phyloP scores from a whole-genome alignment of 2,113 vertebrate species.

The Chaetorhynchus papuensis region DNA sequence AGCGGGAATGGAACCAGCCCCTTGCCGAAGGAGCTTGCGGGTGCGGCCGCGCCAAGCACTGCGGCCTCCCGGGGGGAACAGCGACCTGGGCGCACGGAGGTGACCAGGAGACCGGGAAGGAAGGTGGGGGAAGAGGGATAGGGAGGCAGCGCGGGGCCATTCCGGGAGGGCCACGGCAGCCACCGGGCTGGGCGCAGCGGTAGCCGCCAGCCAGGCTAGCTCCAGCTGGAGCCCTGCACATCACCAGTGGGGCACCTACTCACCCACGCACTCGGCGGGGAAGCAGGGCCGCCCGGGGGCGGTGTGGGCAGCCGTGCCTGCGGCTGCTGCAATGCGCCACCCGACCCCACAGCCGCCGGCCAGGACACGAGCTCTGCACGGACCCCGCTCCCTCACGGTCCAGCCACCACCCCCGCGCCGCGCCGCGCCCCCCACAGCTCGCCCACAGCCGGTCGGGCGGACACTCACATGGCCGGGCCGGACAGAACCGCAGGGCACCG shows the following conservation, averaged over 20 bases:
- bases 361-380: not conserved
- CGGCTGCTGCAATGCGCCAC: conserved; percentile 22
- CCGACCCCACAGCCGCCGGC: not conserved
- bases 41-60: not conserved
- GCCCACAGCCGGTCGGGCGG: accelerated
- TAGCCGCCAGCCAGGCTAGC: not conserved
- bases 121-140: no score
- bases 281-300: not conserved
- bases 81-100: not conserved
- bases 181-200: not conserved
- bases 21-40: no score
- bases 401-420: not conserved
- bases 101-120: not conserved
- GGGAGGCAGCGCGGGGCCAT: not conserved
- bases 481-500: accelerated
- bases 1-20: not conserved
- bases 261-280: not conserved
- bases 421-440: not conserved
- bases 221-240: not conserved
- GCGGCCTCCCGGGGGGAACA: no score
- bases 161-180: not conserved
- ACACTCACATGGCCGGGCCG: not conserved
- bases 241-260: not conserved
- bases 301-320: not conserved
- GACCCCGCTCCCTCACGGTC: not conserved